phyloP scores from a whole-genome alignment of 1,140 invertebrate species.

The Brevipalpus yothersi region DNA sequence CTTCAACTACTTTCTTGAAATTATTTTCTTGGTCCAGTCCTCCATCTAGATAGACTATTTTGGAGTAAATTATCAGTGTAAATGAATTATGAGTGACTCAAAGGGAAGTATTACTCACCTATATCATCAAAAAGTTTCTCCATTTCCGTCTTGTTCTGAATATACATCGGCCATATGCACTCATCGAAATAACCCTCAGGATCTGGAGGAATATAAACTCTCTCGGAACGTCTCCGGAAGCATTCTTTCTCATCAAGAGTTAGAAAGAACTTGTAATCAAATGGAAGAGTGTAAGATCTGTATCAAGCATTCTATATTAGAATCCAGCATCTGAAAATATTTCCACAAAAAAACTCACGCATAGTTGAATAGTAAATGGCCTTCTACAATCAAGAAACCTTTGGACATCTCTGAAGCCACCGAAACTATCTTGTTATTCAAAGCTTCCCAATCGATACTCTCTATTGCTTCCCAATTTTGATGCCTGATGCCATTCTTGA shows the following conservation, averaged over 20 bases:
- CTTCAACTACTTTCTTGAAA: too few relatives aligned
- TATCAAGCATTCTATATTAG: background rate
- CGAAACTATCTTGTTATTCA: conserved; percentile 28
- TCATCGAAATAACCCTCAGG: conserved; percentile 19
- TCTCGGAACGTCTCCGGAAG: conserved; percentile 13
- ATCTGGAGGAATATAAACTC: conserved; percentile 18
- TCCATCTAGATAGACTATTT: too few relatives aligned
- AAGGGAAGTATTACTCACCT: background rate
- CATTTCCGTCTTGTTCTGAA: conserved; percentile 14
- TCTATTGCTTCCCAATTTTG: conserved; percentile 50
- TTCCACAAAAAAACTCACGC: background rate
- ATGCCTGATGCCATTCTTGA: conserved; percentile 36
- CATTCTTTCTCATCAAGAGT: background rate
- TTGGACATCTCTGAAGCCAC: background rate
- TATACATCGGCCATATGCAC: conserved; percentile 21
- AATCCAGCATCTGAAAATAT: background rate
- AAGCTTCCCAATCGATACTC: conserved; percentile 43
- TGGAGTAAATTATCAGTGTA: too few relatives aligned
- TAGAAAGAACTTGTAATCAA: background rate
- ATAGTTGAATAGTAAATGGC: background rate
- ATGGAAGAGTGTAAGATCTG: background rate
- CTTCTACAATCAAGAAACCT: background rate
- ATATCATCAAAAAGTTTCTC: background rate
- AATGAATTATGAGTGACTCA: too few relatives aligned
- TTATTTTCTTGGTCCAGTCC: too few relatives aligned